phyloP scores from a whole-genome alignment of 2,888 invertebrate species.

The Punctoribates punctum region DNA sequence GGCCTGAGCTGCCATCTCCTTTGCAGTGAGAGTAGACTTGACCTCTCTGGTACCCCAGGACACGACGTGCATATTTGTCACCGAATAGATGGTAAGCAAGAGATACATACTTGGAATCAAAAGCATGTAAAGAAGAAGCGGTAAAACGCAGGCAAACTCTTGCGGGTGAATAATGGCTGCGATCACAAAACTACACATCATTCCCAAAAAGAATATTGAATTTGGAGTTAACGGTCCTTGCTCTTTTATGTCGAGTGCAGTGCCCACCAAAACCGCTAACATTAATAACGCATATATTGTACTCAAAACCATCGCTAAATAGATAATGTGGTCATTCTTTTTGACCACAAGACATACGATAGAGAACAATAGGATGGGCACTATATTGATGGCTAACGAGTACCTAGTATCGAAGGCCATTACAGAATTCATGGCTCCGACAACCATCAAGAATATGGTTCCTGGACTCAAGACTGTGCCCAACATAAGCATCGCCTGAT shows the following conservation, averaged over 20 bases:
- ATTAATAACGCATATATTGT: constrained; percentile 95
- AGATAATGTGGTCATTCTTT: constrained; percentile 63
- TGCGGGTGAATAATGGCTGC: constrained; percentile 94
- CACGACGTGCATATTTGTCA: constrained; percentile 88
- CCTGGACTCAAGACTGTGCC: constrained; percentile 77
- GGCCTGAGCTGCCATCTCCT: constrained; percentile 31
- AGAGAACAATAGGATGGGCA: constrained; percentile 75
- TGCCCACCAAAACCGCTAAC: constrained; percentile 99
- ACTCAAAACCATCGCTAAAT: constrained; percentile 89
- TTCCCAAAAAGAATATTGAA: constrained; percentile 62
- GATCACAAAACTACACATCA: constrained; percentile 89
- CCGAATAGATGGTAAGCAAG: constrained; percentile 81
- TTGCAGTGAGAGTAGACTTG: constrained; percentile 51
- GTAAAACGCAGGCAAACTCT: constrained; percentile 70
- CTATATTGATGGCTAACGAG: constrained; percentile 88
- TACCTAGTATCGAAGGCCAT: constrained; percentile 55
- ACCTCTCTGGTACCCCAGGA: constrained; percentile 91
- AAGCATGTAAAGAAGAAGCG: constrained; percentile 75
- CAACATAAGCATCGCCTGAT: constrained; percentile 62
- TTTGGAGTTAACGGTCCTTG: constrained; percentile 72
- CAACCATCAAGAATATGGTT: constrained; percentile 75
- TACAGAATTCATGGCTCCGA: constrained; percentile 74
- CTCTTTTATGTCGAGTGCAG: constrained; percentile 59
- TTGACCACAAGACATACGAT: constrained; percentile 64
- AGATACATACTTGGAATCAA: constrained; percentile 94